phyloP scores from a whole-genome alignment of 2,888 invertebrate genomes.

The Ditylenchus weischeri region DNA sequence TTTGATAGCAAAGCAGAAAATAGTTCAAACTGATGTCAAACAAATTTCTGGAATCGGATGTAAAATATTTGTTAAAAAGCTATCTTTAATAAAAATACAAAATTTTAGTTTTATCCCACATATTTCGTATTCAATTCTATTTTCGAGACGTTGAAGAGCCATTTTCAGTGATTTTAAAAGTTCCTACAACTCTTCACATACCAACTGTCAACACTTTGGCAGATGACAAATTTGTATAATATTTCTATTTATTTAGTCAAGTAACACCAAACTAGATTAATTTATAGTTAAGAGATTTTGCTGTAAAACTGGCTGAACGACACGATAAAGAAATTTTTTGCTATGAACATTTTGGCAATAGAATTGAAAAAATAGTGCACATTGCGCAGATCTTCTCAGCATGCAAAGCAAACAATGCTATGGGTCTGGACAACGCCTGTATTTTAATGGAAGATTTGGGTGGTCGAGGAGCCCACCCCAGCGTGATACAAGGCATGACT shows the following conservation, averaged over 20 bases:
- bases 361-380: not conserved
- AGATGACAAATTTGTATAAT: conserved; percentile 1
- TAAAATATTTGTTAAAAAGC: not conserved
- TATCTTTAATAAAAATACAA: too few species aligned
- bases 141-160: not conserved
- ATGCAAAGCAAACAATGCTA: not conserved
- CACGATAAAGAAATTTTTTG: conserved; percentile 7
- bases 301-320: conserved; percentile 1
- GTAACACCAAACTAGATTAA: not conserved
- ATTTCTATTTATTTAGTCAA: not conserved
- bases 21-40: not conserved
- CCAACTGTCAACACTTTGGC: not conserved
- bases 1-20: not conserved
- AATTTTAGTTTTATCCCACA: not conserved
- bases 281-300: conserved; percentile 5
- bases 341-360: not conserved
- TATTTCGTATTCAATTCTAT: not conserved
- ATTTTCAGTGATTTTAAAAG: conserved; percentile 5
- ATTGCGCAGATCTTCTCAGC: not conserved
- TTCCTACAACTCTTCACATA: not conserved
- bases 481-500: not conserved
- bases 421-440: not conserved
- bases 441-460: conserved; percentile 7
- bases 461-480: not conserved
- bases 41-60: not conserved